Evolutionary conservation across 1,140 invertebrate species (phyloP).

Genomic region (Lordiphosa stackelbergi): DNA sequence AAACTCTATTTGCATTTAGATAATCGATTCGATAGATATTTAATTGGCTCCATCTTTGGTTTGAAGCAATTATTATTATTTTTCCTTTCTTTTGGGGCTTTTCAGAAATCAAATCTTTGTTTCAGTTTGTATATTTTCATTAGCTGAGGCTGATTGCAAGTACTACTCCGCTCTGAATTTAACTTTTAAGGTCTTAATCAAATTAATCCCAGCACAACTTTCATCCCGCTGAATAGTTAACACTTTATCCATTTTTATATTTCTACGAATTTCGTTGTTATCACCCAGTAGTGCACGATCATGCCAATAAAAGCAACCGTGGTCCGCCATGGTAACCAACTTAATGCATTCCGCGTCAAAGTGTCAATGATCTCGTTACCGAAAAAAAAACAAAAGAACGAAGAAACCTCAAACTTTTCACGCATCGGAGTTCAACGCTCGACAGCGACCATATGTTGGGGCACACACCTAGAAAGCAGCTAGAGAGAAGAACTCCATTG

Average conservation of each 20-base stretch:
- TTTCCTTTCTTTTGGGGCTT: no score
- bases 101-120: no score
- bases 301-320: slow-evolving; percentile 66
- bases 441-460: slow-evolving; percentile 9
- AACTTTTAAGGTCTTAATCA: no score
- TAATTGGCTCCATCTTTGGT: no score
- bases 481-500: slow-evolving; percentile 39
- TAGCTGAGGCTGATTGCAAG: no score
- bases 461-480: slow-evolving; percentile 8
- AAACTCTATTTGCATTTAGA: no score
- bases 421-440: slow-evolving; percentile 56
- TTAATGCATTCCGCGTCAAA: slow-evolving; percentile 74
- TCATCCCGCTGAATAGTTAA: not conserved
- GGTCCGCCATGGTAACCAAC: slow-evolving; percentile 68
- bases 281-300: slow-evolving; percentile 63
- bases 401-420: slow-evolving; percentile 58
- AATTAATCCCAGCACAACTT: not conserved
- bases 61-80: no score
- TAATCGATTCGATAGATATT: no score
- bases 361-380: slow-evolving; percentile 75
- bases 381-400: slow-evolving; percentile 37
- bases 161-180: no score
- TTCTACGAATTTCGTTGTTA: slow-evolving; percentile 69
- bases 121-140: no score
- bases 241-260: slow-evolving; percentile 32